Percentiles rank a stretch among this genome's conserved stretches.
Conservation (phyloP, 2,888 invertebrate species). For the Morpho achilles region DNA sequence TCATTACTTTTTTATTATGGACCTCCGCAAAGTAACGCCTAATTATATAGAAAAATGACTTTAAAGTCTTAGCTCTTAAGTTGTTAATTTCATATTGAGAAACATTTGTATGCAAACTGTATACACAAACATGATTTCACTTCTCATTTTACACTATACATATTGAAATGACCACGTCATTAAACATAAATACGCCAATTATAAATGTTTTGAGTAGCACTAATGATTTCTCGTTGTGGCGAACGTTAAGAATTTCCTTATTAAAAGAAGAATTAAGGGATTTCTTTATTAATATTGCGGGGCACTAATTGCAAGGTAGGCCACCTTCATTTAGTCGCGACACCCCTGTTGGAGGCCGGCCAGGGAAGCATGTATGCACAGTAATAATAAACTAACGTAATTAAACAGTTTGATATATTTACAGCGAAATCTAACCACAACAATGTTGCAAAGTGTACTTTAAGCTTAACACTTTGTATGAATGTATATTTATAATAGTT, state of each 20-base stretch:
- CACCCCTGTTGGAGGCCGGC: constrained; percentile 38
- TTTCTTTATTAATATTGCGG: constrained; percentile 60
- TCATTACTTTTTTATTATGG: no score
- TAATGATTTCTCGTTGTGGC: constrained; percentile 31
- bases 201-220: constrained; percentile 27
- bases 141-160: constrained; percentile 20
- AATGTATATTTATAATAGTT: no score
- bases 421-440: no score
- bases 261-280: constrained; percentile 53
- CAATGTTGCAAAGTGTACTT: no score
- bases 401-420: constrained; percentile 11
- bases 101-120: constrained; percentile 25
- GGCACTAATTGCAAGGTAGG: constrained; percentile 56
- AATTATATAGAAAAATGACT: constrained; percentile 17
- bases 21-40: no score
- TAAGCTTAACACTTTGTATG: no score
- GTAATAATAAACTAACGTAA: constrained; percentile 23
- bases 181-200: constrained; percentile 24
- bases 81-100: constrained; percentile 23
- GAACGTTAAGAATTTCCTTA: constrained; percentile 46
- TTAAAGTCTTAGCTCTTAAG: constrained; percentile 10
- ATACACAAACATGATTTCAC: constrained; percentile 16
- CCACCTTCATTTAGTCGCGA: constrained; percentile 49
- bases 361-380: constrained; percentile 38
- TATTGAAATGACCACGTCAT: constrained; percentile 7